Percentiles rank a stretch among this genome's conserved stretches.
Conservation (phyloP, 2,888 invertebrate genomes). For the Drosophila algonquin region DNA sequence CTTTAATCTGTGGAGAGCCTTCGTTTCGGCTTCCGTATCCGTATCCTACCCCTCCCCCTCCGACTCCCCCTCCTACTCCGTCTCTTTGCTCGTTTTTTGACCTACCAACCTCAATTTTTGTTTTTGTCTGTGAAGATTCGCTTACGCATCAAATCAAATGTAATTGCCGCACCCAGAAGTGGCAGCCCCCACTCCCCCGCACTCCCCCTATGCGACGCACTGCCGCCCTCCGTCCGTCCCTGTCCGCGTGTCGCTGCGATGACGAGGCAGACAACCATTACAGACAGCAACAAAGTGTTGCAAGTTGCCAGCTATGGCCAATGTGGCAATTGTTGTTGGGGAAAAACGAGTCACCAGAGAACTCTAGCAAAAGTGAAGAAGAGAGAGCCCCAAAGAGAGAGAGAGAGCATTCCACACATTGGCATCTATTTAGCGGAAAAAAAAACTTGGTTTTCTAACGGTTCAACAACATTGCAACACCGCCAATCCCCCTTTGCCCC, state of each 20-base stretch:
- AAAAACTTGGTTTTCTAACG: background rate
- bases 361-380: conserved; percentile 35
- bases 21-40: conserved; percentile 6
- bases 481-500: background rate
- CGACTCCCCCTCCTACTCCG: background rate
- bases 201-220: background rate
- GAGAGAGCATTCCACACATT: background rate
- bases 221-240: too few species aligned
- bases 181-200: background rate
- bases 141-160: conserved; percentile 51
- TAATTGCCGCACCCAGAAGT: conserved; percentile 55
- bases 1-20: background rate
- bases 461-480: conserved; percentile 5
- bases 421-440: background rate
- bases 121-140: too few species aligned
- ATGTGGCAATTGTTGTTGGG: conserved; percentile 63
- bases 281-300: conserved; percentile 25
- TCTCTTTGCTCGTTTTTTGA: conserved; percentile 21
- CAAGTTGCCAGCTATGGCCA: conserved; percentile 53
- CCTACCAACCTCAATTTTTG: conserved; percentile 48
- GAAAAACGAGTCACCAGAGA: conserved; percentile 13
- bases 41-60: background rate
- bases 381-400: background rate
- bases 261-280: background rate
- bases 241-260: conserved; percentile 4